phyloP scores from a whole-genome alignment of 35 echinoderm and acorn worm genomes.

The Apostichopus californicus region DNA sequence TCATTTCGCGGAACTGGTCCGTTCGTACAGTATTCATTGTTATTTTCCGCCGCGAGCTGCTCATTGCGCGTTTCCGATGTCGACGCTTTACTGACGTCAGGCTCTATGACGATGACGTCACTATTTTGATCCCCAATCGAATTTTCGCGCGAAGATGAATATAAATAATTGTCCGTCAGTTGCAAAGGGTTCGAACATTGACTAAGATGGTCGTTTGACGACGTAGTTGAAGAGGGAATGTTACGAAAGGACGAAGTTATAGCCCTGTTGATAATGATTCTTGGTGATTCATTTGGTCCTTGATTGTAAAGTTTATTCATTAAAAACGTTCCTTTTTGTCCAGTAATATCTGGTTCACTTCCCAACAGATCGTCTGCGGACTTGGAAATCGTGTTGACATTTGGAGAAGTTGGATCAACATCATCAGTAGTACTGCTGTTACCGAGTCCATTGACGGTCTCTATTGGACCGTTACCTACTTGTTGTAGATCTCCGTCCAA shows the following conservation, averaged over 20 bases:
- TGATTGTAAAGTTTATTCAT: background rate
- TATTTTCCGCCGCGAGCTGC: background rate
- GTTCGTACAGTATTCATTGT: background rate
- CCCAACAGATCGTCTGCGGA: conserved; percentile 32
- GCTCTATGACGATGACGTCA: conserved; percentile 9
- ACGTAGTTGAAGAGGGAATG: conserved; percentile 43
- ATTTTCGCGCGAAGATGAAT: conserved; percentile 30
- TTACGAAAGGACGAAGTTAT: background rate
- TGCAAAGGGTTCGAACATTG: conserved; percentile 41
- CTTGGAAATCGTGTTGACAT: conserved; percentile 16
- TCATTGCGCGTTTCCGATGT: background rate
- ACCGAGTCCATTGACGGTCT: background rate
- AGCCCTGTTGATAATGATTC: conserved; percentile 44
- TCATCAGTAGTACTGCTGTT: background rate
- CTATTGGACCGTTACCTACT: background rate
- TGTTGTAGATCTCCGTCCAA: background rate
- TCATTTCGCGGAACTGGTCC: conserved; percentile 14
- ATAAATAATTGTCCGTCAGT: conserved; percentile 39
- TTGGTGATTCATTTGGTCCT: conserved; percentile 50
- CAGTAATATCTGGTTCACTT: background rate
- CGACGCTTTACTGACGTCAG: background rate
- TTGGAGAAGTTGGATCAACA: background rate
- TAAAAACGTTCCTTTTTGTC: background rate
- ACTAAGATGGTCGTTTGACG: background rate
- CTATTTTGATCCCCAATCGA: conserved; percentile 29